Conservation (phyloP, 2,888 invertebrate species). For the Lepidocyrtoides sp. region DNA sequence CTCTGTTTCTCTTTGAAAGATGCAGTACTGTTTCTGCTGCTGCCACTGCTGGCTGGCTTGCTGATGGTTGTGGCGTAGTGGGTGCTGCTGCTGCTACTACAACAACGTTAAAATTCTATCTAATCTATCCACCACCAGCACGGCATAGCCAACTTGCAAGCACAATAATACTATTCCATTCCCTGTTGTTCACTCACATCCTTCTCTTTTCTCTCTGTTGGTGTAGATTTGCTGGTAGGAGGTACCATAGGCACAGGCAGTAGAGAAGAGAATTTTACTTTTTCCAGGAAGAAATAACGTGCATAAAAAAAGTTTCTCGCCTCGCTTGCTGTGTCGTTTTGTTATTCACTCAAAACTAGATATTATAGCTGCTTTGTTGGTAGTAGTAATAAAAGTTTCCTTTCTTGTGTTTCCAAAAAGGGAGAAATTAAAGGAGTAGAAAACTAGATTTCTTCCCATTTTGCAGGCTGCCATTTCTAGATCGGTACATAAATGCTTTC, state of each 20-base stretch:
- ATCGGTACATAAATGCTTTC: not conserved
- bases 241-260: not conserved
- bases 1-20: constrained; percentile 65
- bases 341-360: constrained; percentile 14
- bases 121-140: not conserved
- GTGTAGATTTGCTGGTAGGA: not conserved
- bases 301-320: constrained; percentile 12
- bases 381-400: constrained; percentile 5
- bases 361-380: not conserved
- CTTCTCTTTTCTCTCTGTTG: not conserved
- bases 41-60: constrained; percentile 20
- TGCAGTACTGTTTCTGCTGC: constrained; percentile 55
- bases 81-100: too few relatives aligned
- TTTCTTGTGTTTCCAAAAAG: not conserved
- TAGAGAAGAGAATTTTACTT: not conserved
- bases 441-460: not conserved
- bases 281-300: constrained; percentile 37
- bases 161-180: not conserved
- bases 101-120: too few relatives aligned
- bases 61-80: not conserved
- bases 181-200: not conserved
- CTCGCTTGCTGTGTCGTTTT: constrained; percentile 10
- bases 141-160: too few relatives aligned
- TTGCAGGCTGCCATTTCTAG: not conserved
- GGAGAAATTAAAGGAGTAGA: not conserved